Base-by-base conservation (phyloP, 2,797 vertebrate genomes). In the Lacerta viridis region DNA sequence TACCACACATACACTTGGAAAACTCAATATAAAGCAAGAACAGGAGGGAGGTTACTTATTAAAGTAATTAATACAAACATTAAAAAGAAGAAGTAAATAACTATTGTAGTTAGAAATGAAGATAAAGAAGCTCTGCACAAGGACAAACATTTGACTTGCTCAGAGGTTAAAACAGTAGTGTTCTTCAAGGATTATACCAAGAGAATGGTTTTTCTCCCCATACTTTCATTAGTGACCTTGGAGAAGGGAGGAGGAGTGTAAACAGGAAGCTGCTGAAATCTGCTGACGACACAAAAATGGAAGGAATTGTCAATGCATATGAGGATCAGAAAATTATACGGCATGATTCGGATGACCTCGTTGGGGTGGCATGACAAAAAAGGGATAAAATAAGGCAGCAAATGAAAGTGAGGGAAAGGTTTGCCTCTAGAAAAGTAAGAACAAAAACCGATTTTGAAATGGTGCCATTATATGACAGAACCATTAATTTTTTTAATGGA, bases 401-500 rank as follows among this genome's bases (percentile, higher is more conserved):
- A 71, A 85, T 46, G 36, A 41, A 20, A 87, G 86, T 69, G 86
- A 81, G 86, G 50, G 55, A 13, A 72, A 2, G 3, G 85, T 0
- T 0, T 55, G 46, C 41, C 41, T 46, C 82, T 69, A 43, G 55
- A 36, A 88, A 91, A 36, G 71, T 7, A 55, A 72, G 25, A 71
- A 20, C 8, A 3, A 64, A 78, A 69, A 59, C 1, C 72, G 83
- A 50, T 0, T 13, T 10, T 1, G 29, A 33, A 72, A 72, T 8
- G 25, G 25, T 0, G 50, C 71, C 20, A 68, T 25, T 79, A 77
- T 78, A 75, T 4, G 20, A 29, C 43, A 0, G 0, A 11, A 64
- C 0, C 0, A 7, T 88, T 50, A 4, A 55, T 55, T 55, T 55
- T 41, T 41, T 79, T 0, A 0, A 74, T 3, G 1, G 8, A 6